A percentile compares a stretch with the other conserved stretches of the same genome.
Evolutionary conservation across 2,797 vertebrate species (phyloP).

Genomic region (Tamandua tetradactyla): DNA sequence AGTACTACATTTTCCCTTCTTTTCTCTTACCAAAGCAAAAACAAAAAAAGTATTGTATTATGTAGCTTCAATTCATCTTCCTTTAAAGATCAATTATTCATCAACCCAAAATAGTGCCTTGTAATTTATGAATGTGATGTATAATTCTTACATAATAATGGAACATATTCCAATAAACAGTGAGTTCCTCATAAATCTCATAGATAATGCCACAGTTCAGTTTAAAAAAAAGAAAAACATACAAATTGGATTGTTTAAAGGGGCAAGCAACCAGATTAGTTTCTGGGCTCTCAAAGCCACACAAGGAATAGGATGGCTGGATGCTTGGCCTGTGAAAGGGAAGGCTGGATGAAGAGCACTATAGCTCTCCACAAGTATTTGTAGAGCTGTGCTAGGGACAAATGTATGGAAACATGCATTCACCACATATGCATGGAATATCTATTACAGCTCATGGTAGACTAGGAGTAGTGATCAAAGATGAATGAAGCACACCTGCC

Average conservation of each 20-base stretch:
- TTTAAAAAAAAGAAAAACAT: neutral
- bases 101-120: neutral
- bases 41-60: neutral
- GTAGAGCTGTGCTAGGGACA: neutral
- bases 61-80: constrained; percentile 16
- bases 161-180: neutral
- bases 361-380: neutral
- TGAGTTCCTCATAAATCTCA: constrained; percentile 31
- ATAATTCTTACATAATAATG: constrained; percentile 36
- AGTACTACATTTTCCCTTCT: neutral
- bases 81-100: constrained; percentile 48
- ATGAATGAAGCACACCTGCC: neutral
- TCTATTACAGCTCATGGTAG: neutral
- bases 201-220: neutral
- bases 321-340: neutral
- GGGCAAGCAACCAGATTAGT: neutral
- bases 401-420: neutral
- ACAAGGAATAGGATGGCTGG: neutral
- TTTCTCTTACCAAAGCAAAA: neutral
- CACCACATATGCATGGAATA: neutral
- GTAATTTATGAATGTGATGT: constrained; percentile 28
- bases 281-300: neutral
- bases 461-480: neutral
- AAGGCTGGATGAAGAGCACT: neutral
- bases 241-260: neutral